Evolutionary conservation across 1,140 invertebrate species (phyloP).

Genomic region (Onthophagus taurus): DNA sequence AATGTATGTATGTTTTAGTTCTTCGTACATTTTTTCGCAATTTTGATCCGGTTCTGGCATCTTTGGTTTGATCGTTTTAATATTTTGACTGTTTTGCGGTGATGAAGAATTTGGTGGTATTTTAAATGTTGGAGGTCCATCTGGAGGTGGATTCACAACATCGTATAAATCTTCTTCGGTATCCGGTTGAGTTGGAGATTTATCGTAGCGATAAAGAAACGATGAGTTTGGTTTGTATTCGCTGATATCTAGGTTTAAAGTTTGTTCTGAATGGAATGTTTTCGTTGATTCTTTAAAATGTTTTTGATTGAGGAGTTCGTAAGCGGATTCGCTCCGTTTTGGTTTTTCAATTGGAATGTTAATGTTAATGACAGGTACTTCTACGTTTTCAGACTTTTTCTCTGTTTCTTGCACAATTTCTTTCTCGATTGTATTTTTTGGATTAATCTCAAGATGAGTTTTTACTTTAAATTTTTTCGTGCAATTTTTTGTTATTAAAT

Average conservation of each 20-base stretch:
- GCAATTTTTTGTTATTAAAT: slow-evolving; percentile 21
- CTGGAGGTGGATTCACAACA: slow-evolving; percentile 3
- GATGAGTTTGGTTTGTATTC: neutral
- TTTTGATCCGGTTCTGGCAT: slow-evolving; percentile 17
- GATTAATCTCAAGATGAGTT: neutral
- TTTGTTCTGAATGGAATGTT: neutral
- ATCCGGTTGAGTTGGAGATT: neutral
- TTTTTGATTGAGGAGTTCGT: slow-evolving; percentile 26
- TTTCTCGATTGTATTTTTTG: slow-evolving; percentile 20
- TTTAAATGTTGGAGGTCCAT: too few species aligned
- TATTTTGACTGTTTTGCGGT: neutral
- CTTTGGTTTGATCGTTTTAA: slow-evolving; percentile 17
- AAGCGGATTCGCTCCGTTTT: slow-evolving; percentile 26
- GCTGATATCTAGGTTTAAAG: neutral
- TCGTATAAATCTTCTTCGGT: slow-evolving; percentile 7
- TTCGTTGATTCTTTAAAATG: slow-evolving; percentile 10
- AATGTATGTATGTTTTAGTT: slow-evolving; percentile 20
- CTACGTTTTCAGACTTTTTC: slow-evolving; percentile 8
- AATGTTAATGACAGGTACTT: slow-evolving; percentile 22
- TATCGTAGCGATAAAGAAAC: too few species aligned
- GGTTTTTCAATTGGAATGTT: slow-evolving; percentile 22
- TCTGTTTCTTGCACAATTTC: neutral
- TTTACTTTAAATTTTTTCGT: slow-evolving; percentile 2
- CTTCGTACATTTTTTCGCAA: slow-evolving; percentile 25
- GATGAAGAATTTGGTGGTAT: neutral